Conservation (phyloP, 2,113 vertebrate genomes). For the Cryptomyrus ogoouensis region DNA sequence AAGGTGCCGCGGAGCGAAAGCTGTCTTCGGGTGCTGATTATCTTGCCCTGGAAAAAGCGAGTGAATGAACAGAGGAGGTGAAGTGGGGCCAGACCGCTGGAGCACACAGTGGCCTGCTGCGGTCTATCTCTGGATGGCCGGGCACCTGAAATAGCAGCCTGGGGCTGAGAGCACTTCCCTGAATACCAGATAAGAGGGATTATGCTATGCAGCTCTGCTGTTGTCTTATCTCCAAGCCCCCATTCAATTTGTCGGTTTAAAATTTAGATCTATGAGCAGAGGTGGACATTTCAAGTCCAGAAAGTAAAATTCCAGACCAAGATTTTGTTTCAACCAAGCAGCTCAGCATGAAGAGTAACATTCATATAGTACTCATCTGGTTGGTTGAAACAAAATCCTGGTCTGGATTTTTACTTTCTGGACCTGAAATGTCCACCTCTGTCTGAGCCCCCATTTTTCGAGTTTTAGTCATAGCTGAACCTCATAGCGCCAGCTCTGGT, state of each 20-base stretch:
- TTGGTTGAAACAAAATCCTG: too few species aligned
- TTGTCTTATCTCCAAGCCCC: conserved; percentile 18
- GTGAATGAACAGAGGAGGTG: conserved; percentile 37
- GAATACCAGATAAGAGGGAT: conserved; percentile 29
- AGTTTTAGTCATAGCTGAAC: background rate
- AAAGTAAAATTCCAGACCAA: too few species aligned
- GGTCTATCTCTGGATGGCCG: conserved; percentile 39
- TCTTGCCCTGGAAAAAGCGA: conserved; percentile 29
- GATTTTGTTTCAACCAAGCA: too few species aligned
- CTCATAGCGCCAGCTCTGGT: background rate
- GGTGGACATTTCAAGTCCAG: too few species aligned
- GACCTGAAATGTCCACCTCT: too few species aligned
- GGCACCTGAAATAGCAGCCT: conserved; percentile 33
- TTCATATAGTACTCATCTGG: too few species aligned
- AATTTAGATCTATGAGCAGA: background rate
- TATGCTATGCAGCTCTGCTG: background rate
- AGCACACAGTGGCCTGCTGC: conserved; percentile 13
- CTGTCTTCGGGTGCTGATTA: conserved; percentile 24
- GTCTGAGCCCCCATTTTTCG: background rate
- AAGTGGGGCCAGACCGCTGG: conserved; percentile 27
- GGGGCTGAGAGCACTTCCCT: conserved; percentile 25
- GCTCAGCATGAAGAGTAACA: too few species aligned
- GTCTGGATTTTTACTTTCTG: too few species aligned
- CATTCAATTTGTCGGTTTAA: conserved; percentile 4
- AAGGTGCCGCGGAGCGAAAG: conserved; percentile 14